Percentiles rank a stretch among this genome's conserved stretches.
Conservation (phyloP, 2,113 vertebrate genomes). For the Prionailurus bengalensis region DNA sequence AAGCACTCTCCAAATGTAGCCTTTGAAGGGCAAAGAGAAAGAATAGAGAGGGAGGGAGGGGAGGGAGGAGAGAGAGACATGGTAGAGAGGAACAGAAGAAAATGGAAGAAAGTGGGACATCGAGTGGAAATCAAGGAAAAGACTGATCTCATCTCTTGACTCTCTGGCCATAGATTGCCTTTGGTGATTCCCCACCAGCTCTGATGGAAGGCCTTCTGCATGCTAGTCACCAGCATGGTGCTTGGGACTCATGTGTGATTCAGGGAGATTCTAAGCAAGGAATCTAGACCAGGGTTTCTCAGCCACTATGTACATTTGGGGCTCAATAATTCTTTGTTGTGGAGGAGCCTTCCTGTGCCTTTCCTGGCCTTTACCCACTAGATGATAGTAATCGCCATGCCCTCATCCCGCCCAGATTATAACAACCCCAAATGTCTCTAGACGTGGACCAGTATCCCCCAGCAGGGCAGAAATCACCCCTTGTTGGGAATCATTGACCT, state of each 20-base stretch:
- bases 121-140: neutral
- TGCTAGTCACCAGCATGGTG: neutral
- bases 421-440: neutral
- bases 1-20: neutral
- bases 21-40: slow-evolving; percentile 33
- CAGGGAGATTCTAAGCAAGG: neutral
- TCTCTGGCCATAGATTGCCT: neutral
- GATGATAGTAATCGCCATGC: neutral
- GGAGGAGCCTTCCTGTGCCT: neutral
- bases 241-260: fast-evolving
- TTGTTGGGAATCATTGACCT: neutral
- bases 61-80: too few relatives aligned
- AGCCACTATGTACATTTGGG: neutral
- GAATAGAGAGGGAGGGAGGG: neutral
- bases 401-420: neutral
- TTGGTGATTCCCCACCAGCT: fast-evolving
- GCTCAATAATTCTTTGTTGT: neutral
- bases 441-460: too few relatives aligned
- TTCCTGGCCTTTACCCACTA: neutral
- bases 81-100: neutral
- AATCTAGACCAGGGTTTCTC: neutral
- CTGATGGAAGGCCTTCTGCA: neutral
- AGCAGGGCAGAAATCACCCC: neutral
- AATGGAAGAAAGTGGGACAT: neutral
- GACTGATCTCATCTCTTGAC: too few relatives aligned